A percentile compares a stretch with the other conserved stretches of the same genome.
phyloP scores from a whole-genome alignment of 2,888 invertebrate species.

The Eueremaeus valkanovi region DNA sequence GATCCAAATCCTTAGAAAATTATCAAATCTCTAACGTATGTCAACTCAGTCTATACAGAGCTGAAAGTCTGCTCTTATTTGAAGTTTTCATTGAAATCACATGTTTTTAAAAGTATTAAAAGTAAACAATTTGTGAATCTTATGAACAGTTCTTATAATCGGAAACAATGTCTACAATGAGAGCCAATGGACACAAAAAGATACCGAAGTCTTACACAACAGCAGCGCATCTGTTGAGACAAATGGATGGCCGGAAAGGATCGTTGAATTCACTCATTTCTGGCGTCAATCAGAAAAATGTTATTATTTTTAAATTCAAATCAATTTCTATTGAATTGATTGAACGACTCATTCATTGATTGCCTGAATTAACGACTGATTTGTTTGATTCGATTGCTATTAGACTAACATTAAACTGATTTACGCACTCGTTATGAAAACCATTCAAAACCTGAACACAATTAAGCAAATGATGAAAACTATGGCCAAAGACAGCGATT shows the following conservation, averaged over 20 bases:
- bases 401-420: slow-evolving; percentile 33
- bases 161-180: background rate
- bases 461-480: slow-evolving; percentile 6
- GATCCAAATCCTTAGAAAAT: too few relatives aligned
- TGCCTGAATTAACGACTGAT: background rate
- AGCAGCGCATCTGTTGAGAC: slow-evolving; percentile 14
- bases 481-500: background rate
- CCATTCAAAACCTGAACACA: slow-evolving; percentile 34
- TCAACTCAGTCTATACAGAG: too few relatives aligned
- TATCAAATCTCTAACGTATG: too few relatives aligned
- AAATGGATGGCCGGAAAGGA: slow-evolving; percentile 20
- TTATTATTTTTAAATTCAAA: too few relatives aligned
- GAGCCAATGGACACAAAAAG: background rate
- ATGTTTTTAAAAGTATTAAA: background rate
- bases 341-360: too few relatives aligned
- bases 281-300: slow-evolving; percentile 12
- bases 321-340: too few relatives aligned
- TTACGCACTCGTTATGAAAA: slow-evolving; percentile 41
- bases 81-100: too few relatives aligned
- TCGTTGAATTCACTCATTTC: slow-evolving; percentile 36
- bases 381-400: background rate
- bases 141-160: background rate
- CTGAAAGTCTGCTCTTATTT: too few relatives aligned
- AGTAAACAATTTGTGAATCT: too few relatives aligned
- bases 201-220: background rate